Evolutionary conservation across 2,113 vertebrate genomes (phyloP).

Genomic region (Poeciliopsis occidentalis): DNA sequence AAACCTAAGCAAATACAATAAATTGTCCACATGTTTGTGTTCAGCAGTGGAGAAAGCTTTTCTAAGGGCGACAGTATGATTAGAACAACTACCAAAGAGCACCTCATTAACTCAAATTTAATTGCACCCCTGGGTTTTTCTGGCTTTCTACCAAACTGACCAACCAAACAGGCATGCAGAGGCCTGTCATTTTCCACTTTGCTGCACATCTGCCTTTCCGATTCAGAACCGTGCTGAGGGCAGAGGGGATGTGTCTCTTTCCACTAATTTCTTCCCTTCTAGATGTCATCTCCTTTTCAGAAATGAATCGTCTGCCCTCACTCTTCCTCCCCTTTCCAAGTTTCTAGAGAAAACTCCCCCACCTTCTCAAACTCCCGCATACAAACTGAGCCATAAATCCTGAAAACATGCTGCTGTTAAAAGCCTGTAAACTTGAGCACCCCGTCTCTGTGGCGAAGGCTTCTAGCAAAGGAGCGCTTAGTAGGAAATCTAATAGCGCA

Average conservation of each 20-base stretch:
- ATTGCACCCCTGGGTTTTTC: conserved; percentile 17
- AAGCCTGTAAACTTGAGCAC: conserved; percentile 65
- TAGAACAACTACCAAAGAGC: conserved; percentile 35
- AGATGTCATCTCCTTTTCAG: conserved; percentile 39
- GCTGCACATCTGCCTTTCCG: conserved; percentile 44
- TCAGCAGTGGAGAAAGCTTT: conserved; percentile 3
- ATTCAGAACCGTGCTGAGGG: conserved; percentile 33
- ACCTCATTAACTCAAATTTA: conserved; percentile 26
- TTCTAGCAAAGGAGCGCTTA: conserved; percentile 61
- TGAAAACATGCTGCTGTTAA: conserved; percentile 66
- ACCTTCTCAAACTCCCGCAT: conserved; percentile 33
- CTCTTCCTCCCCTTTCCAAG: not conserved
- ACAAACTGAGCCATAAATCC: conserved; percentile 68
- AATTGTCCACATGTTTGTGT: not conserved
- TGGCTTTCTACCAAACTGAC: conserved; percentile 11
- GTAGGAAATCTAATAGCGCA: conserved; percentile 68
- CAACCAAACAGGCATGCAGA: conserved; percentile 35
- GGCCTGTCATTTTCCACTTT: conserved; percentile 54
- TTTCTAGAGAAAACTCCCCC: not conserved
- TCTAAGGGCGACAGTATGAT: not conserved
- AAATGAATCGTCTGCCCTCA: conserved; percentile 21
- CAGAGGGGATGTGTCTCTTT: conserved; percentile 38
- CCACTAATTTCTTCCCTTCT: conserved; percentile 32
- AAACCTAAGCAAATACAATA: not conserved
- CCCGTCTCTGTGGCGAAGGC: conserved; percentile 47